These are phyloP conservation scores for Torymus aiolomorphi DNA, from an alignment of 2,888 invertebrate genomes.

Conservation along the genomic window DNA sequence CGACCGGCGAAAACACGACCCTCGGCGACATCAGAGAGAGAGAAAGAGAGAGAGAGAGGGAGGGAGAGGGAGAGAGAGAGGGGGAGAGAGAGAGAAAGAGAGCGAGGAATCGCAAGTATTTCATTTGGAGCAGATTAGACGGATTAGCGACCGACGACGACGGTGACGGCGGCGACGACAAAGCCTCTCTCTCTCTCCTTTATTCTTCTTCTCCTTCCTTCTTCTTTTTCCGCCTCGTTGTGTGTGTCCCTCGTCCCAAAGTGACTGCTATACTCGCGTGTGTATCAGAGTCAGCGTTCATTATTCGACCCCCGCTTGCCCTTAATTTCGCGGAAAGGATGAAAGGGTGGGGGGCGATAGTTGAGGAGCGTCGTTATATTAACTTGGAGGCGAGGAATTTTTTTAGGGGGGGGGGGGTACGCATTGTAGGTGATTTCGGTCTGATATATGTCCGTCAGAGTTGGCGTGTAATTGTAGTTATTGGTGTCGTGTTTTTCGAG, in stretches of 20 bases:
- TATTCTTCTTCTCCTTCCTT: too few relatives aligned
- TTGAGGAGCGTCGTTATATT: neutral
- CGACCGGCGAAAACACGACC: too few relatives aligned
- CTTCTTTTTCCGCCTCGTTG: too few relatives aligned
- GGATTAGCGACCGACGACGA: constrained; percentile 74
- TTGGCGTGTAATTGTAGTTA: too few relatives aligned
- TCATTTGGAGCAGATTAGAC: constrained; percentile 75
- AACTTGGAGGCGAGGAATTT: too few relatives aligned
- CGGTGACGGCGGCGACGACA: too few relatives aligned
- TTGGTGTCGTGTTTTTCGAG: too few relatives aligned
- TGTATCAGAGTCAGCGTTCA: constrained; percentile 55
- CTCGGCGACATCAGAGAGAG: neutral
- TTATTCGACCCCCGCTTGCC: constrained; percentile 47
- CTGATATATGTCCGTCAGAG: too few relatives aligned
- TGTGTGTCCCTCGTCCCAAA: constrained; percentile 58
- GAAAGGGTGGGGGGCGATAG: neutral
- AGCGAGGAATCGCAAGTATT: constrained; percentile 73
- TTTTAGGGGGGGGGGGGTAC: too few relatives aligned
- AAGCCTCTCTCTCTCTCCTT: constrained; percentile 5
- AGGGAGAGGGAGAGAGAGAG: neutral
- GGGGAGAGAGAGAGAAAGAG: neutral
- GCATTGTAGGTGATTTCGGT: too few relatives aligned
- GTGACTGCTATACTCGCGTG: constrained; percentile 56
- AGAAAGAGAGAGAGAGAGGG: too few relatives aligned
- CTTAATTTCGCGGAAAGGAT: neutral